Evolutionary conservation across 2,113 vertebrate genomes (phyloP), one percentile per base, ranked within the genome.

Genomic region (Cygnus atratus): DNA sequence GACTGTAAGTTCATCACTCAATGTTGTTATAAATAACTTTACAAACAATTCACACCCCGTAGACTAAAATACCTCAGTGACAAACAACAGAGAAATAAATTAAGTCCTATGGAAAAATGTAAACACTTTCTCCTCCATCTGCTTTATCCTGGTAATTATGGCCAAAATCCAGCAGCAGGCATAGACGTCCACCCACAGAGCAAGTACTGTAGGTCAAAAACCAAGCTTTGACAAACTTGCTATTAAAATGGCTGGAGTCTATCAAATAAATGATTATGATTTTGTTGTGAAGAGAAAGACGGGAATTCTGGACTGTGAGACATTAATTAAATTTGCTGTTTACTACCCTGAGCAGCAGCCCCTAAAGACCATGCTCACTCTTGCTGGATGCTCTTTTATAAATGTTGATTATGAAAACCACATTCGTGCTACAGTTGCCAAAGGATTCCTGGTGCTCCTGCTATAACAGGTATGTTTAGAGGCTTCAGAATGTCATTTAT

Each of bases 41-140:
- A 50, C 57, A 87, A 92, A 87, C 24, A 71, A 87, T 43, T 92
- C 66, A 73, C 57, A 55, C 61, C 46, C 75, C 0, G 9, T 43
- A 87, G 81, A 78, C 44, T n/a, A 88, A 96, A 93, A 92, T 92
- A 95, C 18, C 28, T 88, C 50, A 10, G 63, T 24, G 48, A 87
- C 79, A 84, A 95, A 92, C 52, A 89, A 59, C 10, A 3, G 39
- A 84, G 24, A 89, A 75, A 93, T 54, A 84, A 81, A 92, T 62
- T 48, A 80, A 37, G 29, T 72, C 26, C 35, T 68, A 19, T 8
- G 13, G 77, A 79, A 96, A 89, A 87, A 81, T 68, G 58, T 68
- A 91, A 93, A 82, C 37, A 61, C 3, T 77, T 94, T 82, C 44
- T 78, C 29, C 70, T 87, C 91, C 87, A 72, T 93, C 84, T 84